A percentile compares a stretch with the other conserved stretches of the same genome.
phyloP scores from a whole-genome alignment of 2,113 vertebrate genomes.

The Nycticorax nycticorax region DNA sequence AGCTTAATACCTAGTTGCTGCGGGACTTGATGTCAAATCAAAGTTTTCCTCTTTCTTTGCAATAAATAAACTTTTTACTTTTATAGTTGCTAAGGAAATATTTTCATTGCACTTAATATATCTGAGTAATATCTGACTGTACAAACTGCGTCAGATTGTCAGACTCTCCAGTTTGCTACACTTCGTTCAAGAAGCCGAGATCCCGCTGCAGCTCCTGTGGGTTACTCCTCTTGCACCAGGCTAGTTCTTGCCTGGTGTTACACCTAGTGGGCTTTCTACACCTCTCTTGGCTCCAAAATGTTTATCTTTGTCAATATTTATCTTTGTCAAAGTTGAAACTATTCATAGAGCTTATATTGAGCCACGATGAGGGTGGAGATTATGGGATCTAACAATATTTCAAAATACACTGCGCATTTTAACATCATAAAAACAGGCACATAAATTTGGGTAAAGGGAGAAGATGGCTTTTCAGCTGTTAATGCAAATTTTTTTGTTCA shows the following conservation, averaged over 20 bases:
- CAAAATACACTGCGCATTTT: neutral
- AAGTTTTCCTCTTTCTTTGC: neutral
- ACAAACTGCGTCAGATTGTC: fast-evolving
- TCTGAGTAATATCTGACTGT: neutral
- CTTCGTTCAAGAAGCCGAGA: neutral
- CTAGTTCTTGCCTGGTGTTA: neutral
- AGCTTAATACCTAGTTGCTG: neutral
- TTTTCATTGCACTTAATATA: neutral
- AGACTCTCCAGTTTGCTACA: fast-evolving
- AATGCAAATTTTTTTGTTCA: neutral
- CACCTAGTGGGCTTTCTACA: neutral
- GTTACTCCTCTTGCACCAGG: fast-evolving
- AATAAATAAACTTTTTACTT: neutral
- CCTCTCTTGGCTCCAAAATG: neutral
- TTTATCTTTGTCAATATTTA: neutral
- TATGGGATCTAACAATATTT: neutral
- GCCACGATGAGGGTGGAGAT: fast-evolving
- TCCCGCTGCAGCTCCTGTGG: fast-evolving
- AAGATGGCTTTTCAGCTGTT: neutral
- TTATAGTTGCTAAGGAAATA: neutral
- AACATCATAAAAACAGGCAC: neutral
- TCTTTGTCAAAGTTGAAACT: neutral
- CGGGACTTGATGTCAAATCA: neutral
- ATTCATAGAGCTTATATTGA: neutral
- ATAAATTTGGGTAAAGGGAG: neutral